Evolutionary conservation across 35 echinoderm and acorn worm genomes (phyloP), one percentile per base, ranked within the genome.

Genomic region (Apostichopus japonicus): DNA sequence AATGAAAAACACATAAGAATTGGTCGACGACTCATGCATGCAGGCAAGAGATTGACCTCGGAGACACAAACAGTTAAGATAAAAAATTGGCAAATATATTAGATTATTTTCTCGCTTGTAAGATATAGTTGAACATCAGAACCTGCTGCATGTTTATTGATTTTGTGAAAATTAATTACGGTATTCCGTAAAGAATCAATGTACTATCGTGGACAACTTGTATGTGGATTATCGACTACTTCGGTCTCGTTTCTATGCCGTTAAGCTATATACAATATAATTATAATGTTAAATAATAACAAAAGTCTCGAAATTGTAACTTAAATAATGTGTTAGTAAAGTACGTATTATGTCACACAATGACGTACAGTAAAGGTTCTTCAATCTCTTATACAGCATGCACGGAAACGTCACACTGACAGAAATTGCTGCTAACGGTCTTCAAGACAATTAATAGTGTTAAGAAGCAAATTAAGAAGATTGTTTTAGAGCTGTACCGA

Each of bases 111-210:
- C 11, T 67, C 63, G 10, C 9, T 13, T 65, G 16, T 65, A 65
- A 65, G 10, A 10, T 65, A 17, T 65, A 10, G 62, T 65, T 17
- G 62, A 4, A 17, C 63, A 67, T 15, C 19, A 67, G 3, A 67
- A 67, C 63, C 63, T 67, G 63, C 19, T 19, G 63, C 54, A 33
- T 44, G 17, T 83, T 24, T 83, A 83, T 83, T 33, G 79, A 83
- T 83, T 83, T 54, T 52, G 33, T 11, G 25, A 83, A 83, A 83
- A 83, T 33, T 83, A 83, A 83, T 83, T 83, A 52, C 79, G 44
- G 27, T 55, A 17, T 83, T 83, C 16, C 9, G 79, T 83, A 11
- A 83, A 83, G 79, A 83, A 83, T 54, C 79, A 83, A 83, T 83
- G n/a, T 13, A 44, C 5, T 83, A 83, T 83, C 44, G 79, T 83